Evolutionary conservation across 1,140 invertebrate species (phyloP), one percentile per base, ranked within the genome.

Genomic region (Drosophila orosa): DNA sequence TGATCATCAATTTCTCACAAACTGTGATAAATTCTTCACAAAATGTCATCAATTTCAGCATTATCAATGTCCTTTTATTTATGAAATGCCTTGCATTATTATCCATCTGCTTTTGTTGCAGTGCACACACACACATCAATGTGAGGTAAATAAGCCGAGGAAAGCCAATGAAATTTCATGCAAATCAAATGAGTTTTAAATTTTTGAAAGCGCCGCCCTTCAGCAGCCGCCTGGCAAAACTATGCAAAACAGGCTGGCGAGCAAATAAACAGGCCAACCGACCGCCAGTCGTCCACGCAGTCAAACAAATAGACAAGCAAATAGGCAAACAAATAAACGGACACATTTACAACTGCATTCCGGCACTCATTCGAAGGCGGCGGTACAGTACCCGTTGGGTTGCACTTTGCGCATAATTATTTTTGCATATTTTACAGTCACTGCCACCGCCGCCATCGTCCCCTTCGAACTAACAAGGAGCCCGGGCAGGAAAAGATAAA

Each of bases 391-490:
- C 31, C 66, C 72, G 31, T 66, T 79, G 82, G 65, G 63, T 67
- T 87, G 84, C 76, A 87, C 80, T 89, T 87, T 83, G 84, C 80
- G 84, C 83, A 87, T 87, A 87, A 87, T 89, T 87, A 87, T 87
- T 87, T 89, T 80, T 89, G 84, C 83, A 87, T 89, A 87, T 89
- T 89, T 89, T 69, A 83, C 71, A 84, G 67, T 33, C 56, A 5
- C 24, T 10, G 8, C 17, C 25, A 15, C 22, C 12, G 13, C 13
- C 19, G 31, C 31, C 19, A 22, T 31, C 4, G 7, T 50, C 12
- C 66, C 45, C 31, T 37, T 40, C 54, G 24, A 60, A 59, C 84
- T 87, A 87, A 61, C 79, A 67, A 69, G 74, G 45, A 62, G 50
- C 37, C 50, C 74, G 27, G 82, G 61, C 72, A 61, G 24, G 39